Evolutionary conservation across 1,140 invertebrate genomes (phyloP), one percentile per base, ranked within the genome.

Genomic region (Belonocnema kinseyi): DNA sequence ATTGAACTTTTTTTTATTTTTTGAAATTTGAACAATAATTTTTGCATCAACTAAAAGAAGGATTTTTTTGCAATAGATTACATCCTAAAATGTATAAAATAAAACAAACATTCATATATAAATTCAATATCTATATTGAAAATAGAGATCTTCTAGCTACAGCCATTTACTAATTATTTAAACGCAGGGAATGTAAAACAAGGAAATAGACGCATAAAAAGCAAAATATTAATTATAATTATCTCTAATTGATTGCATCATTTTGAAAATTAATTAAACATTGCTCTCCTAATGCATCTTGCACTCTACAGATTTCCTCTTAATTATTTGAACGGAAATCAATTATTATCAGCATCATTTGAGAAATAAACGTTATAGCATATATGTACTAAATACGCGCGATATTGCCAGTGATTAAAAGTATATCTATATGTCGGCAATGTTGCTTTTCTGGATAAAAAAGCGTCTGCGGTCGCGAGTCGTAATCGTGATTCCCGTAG

Each of bases 401-500:
- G 61, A 26, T 66, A 66, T 66, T 66, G 61, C 33, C 2, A 16
- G 61, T 46, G 61, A 66, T 66, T 66, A 66, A 66, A 66, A 66
- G 61, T 40, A 66, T 66, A 66, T 66, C 61, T 66, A 66, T 66
- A 66, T 66, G 61, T 40, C 26, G 26, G 61, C 61, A 66, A 66
- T 66, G 61, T 40, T 66, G 61, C 61, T 66, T 66, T 66, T 66
- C 61, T 33, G 61, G 61, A 66, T 66, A 66, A 66, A 66, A 66
- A 66, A 66, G 61, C 61, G 61, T 66, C 61, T 40, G 61, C 61
- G 26, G 26, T 40, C 61, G 61, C 61, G 61, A 66, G 26, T 66
- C 40, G 61, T 66, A 66, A 66, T 66, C 61, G 61, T 33, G 61
- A 66, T 66, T 66, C 61, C 61, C 61, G 61, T 40, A 66, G 61